Base-by-base conservation (phyloP, 2,113 vertebrate genomes). In the Notothenia rossii region DNA sequence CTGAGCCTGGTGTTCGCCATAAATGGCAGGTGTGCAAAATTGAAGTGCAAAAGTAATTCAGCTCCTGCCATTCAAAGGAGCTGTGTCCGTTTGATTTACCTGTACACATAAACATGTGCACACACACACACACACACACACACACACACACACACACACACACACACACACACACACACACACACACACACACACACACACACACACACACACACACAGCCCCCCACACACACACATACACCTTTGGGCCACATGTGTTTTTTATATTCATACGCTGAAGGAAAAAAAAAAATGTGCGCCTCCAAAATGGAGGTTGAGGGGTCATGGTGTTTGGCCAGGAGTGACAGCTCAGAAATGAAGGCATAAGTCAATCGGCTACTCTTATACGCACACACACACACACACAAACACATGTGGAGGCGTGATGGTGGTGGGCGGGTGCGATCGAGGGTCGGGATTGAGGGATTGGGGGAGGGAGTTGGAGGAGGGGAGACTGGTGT, bases 341-440 rank as follows among this genome's bases (percentile, higher is more conserved):
- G 91, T 94, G 94, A 94, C 94, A 94, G 91, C 89, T 93, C 83
- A 90, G 91, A 94, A 95, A 94, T 94, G 90, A 95, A 94, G 91
- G 92, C 88, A 92, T 93, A 94, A 94, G 93, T 94, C 90, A 94
- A 92, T 92, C 79, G 86, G 87, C 85, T 93, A 89, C 82, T 86
- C 86, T 72, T 79, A 56, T 60, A 75, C 75, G 69, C 46, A 49
- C 70, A 82, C 63, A 77, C 77, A 81, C 67, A 63, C 55, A 71
- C 22, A 22, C 22, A 22, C 22, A 22, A 1, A 74, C 74, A 59
- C 54, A 40, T 15, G 13, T 68, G 71, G 71, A 20, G 78, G 62
- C 6, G 36, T 58, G 64, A 55, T 29, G 66, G 51, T 4, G 7
- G 80, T 72, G 72, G 70, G 82, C 54, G 87, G 77, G 60, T 53